These are phyloP conservation scores for Cantharis flavilabris DNA, from an alignment of 2,888 invertebrate genomes.

Conservation along the genomic window DNA sequence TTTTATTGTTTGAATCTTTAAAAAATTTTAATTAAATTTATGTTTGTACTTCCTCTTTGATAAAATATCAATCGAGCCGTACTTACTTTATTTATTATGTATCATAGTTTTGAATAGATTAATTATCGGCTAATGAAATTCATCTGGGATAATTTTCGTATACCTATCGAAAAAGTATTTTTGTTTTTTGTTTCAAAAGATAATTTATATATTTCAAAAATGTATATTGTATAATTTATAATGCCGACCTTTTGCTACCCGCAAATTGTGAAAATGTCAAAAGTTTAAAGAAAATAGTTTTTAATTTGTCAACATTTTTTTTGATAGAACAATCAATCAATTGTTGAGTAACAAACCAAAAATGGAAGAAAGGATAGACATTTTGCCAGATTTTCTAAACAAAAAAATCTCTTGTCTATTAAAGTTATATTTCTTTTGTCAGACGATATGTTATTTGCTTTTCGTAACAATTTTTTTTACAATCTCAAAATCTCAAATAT, in stretches of 20 bases:
- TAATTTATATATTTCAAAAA: background rate
- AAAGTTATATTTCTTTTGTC: background rate
- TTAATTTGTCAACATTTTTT: background rate
- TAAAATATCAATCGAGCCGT: background rate
- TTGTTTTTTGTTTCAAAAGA: too few species aligned
- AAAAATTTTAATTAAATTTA: background rate
- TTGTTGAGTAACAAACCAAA: background rate
- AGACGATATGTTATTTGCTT: background rate
- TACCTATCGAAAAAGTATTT: too few species aligned
- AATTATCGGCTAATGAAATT: background rate
- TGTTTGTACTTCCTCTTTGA: background rate
- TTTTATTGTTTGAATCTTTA: background rate
- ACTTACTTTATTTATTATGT: background rate
- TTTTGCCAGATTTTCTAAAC: background rate
- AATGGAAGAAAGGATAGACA: background rate
- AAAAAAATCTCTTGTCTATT: background rate
- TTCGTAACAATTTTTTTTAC: background rate
- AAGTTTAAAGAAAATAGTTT: background rate
- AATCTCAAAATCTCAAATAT: background rate
- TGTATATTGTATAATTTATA: background rate
- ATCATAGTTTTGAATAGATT: background rate
- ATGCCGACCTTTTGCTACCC: background rate
- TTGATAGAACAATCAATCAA: background rate
- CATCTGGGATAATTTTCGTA: too few species aligned
- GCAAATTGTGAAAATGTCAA: background rate